Evolutionary conservation across 2,888 invertebrate species (phyloP).

Genomic region (Heteromurus nitidus): DNA sequence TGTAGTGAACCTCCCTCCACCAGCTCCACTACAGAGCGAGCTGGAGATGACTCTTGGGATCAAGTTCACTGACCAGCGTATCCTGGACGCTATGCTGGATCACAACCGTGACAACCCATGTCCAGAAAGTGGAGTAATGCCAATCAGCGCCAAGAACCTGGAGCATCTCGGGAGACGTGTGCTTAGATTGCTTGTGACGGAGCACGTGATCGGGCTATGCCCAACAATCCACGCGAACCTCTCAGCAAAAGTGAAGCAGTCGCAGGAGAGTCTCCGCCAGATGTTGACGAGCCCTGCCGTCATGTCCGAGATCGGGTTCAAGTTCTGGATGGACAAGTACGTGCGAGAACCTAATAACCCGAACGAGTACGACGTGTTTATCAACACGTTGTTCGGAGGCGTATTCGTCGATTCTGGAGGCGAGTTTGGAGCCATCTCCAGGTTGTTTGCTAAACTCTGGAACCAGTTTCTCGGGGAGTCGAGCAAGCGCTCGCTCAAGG

Average conservation of each 20-base stretch:
- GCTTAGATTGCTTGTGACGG: background rate
- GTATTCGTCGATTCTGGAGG: slow-evolving; percentile 14
- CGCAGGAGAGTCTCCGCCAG: background rate
- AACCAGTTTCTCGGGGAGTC: background rate
- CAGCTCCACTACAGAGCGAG: background rate
- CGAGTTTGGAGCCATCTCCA: background rate
- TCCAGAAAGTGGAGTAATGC: background rate
- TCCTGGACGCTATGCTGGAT: background rate
- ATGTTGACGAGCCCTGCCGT: background rate
- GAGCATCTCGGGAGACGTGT: slow-evolving; percentile 5
- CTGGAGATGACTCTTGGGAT: background rate
- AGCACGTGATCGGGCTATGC: slow-evolving; percentile 27
- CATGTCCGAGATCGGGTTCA: background rate
- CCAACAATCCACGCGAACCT: background rate
- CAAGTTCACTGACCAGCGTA: slow-evolving; percentile 1
- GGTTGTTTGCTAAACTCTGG: slow-evolving; percentile 18
- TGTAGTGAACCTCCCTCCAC: too few relatives aligned
- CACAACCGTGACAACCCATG: background rate
- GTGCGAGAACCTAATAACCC: background rate
- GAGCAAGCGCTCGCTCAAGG: background rate
- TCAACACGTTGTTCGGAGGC: slow-evolving; percentile 15
- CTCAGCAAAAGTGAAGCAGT: slow-evolving; percentile 6
- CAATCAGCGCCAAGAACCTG: slow-evolving; percentile 8
- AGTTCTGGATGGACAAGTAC: background rate
- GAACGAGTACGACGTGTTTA: background rate